Evolutionary conservation across 2,888 invertebrate species (phyloP), one percentile per base, ranked within the genome.

Genomic region (Stenodera caucasica): DNA sequence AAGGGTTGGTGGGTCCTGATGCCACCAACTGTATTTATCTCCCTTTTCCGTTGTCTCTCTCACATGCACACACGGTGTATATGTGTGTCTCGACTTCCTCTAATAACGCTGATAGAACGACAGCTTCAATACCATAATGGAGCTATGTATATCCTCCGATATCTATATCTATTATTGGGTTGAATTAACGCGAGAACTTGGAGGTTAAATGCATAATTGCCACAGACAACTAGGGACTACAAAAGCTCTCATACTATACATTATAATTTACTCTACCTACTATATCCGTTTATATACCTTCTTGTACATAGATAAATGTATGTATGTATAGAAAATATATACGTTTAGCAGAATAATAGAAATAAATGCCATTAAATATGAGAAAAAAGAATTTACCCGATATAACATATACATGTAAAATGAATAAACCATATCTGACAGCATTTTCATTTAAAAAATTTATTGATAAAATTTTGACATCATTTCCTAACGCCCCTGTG

Each of bases 171-270:
- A 58, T 61, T 64, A 64, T 64, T 64, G 57, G 59, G 33, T 37
- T 54, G 58, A 64, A 61, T 60, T 54, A 61, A 53, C 40, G 57
- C 50, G 29, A n/a, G 50, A 64, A 64, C 59, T 64, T 59, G 51
- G 61, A 56, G 64, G 56, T 59, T 61, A 61, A 64, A 61, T 64
- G 61, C 61, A 61, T 64, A 64, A 64, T 64, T 64, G 64, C 61
- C 61, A 32, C 55, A 60, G 61, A 64, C 61, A 61, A 62, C 64
- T 29, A 21, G 18, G 33, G 12, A 32, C 55, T 51, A 58, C 61
- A 61, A 64, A 58, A 58, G 55, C 62, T 23, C 52, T 49, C 50
- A 57, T 53, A 60, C 49, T 45, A 21, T 45, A 45, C 21, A 37
- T 37, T 37, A 37, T n/a, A 2, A 14, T 14, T 35, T 35, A n/a